A percentile compares a stretch with the other conserved stretches of the same genome.
Evolutionary conservation across 2,797 vertebrate species (phyloP).

Genomic region (Naso thynnoides): DNA sequence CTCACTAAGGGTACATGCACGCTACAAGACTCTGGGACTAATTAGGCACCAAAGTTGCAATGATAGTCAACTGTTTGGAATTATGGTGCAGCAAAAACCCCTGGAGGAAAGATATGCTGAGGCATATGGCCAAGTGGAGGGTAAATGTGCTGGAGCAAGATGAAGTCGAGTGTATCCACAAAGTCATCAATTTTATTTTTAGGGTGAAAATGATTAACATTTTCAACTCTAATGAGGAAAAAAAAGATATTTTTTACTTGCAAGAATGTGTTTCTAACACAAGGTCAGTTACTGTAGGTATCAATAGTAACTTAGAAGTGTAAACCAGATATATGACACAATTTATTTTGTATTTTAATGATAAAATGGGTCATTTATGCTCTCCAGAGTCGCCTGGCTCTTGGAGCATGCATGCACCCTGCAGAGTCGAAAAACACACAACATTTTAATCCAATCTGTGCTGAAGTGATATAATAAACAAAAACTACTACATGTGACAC

Average conservation of each 20-base stretch:
- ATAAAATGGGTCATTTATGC: too few relatives aligned
- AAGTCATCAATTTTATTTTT: slow-evolving; percentile 21
- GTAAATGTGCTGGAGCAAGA: slow-evolving; percentile 11
- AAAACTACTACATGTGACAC: slow-evolving; percentile 33
- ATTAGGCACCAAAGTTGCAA: slow-evolving; percentile 61
- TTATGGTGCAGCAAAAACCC: slow-evolving; percentile 5
- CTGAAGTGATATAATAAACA: slow-evolving; percentile 49
- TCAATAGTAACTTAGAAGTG: background rate
- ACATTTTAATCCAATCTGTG: slow-evolving; percentile 23
- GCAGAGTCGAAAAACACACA: slow-evolving; percentile 35
- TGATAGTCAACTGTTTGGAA: slow-evolving; percentile 45
- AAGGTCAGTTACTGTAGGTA: too few relatives aligned
- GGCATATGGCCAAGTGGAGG: slow-evolving; percentile 17
- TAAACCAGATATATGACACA: background rate
- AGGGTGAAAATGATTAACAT: slow-evolving; percentile 16
- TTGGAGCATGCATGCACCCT: slow-evolving; percentile 50
- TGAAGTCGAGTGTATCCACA: background rate
- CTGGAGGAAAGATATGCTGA: slow-evolving; percentile 20
- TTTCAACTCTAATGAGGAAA: background rate
- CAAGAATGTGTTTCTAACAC: background rate
- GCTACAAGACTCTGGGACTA: slow-evolving; percentile 61
- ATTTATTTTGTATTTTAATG: too few relatives aligned
- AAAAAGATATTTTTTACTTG: background rate
- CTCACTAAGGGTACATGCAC: slow-evolving; percentile 56
- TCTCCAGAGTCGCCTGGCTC: background rate